Conservation (phyloP, 1,140 invertebrate genomes). For the Teleogryllus occipitalis region DNA sequence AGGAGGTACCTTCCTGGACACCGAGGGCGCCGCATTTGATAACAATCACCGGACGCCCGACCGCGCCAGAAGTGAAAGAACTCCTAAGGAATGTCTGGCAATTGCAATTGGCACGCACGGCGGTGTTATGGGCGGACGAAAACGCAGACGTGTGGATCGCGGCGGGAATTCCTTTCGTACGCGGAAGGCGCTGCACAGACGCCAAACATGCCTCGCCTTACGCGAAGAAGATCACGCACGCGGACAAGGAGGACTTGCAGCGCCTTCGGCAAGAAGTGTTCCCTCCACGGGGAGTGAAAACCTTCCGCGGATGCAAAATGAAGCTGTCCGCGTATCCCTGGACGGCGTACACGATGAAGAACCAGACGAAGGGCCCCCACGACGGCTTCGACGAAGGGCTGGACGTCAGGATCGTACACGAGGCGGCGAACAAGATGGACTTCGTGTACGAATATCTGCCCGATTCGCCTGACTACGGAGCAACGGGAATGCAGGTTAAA, state of each 20-base stretch:
- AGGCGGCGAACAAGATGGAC: not conserved
- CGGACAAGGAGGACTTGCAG: not conserved
- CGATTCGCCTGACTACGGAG: not conserved
- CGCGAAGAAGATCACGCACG: not conserved
- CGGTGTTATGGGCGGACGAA: too few relatives aligned
- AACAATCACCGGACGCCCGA: too few relatives aligned
- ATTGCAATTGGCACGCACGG: too few relatives aligned
- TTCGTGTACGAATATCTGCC: not conserved
- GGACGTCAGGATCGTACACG: not conserved
- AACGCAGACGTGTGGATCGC: not conserved
- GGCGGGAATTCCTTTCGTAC: not conserved
- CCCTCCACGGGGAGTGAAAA: not conserved
- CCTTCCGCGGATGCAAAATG: not conserved
- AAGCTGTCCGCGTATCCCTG: not conserved
- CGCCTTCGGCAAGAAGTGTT: not conserved
- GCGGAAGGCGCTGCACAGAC: not conserved
- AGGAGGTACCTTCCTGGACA: not conserved
- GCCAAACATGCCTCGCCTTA: not conserved
- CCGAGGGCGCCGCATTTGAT: not conserved
- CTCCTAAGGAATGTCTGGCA: too few relatives aligned
- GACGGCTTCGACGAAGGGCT: not conserved
- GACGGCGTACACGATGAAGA: not conserved
- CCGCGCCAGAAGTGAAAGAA: too few relatives aligned
- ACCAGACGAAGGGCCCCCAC: not conserved
- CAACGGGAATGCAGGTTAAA: not conserved